Evolutionary conservation across 92 coral and sea anemone species (phyloP), one percentile per base, ranked within the genome.

Genomic region (Zoanthus sansibaricus): DNA sequence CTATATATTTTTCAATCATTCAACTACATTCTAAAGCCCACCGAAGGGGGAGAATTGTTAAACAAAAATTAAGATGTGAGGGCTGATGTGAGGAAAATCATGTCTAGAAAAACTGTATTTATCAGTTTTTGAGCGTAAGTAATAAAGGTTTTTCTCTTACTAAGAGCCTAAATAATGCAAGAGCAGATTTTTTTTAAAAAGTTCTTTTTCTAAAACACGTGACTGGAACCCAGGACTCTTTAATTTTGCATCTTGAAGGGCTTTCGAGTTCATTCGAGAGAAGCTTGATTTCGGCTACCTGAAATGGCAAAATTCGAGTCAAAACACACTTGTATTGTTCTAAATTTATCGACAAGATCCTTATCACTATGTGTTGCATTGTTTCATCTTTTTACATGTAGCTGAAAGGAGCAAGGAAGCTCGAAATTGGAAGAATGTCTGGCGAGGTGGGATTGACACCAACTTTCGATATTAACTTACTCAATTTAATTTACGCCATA

Each of bases 371-470:
- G 85, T 80, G n/a, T 30, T 76, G 54, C 48, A 56, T 51, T 83
- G 79, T 83, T 55, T 7, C 71, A 61, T 44, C 58, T 83, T 54
- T 71, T 71, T 61, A 14, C 52, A 83, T 83, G 87, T 83, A 83
- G 87, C 71, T 83, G 70, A 83, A 73, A 37, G 77, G 76, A 44
- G 77, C 87, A 49, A 73, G 71, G 58, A 83, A 70, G 70, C 78
- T 83, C 68, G 87, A 83, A 72, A 73, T 71, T 64, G 78, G 58
- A 71, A 83, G 79, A 73, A 83, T 83, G 87, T 83, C 87, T 71
- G 77, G 70, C 48, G 79, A 83, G 58, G 87, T 71, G 49, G n/a
- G 59, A 47, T 15, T 80, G 85, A 66, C 74, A 21, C 18, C 73
- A n/a, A 10, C 12, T 14, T 16, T 64, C 84, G 42, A 42, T 62